These are phyloP conservation scores for Crocidura indochinensis DNA, from an alignment of 2,797 vertebrate species.

Conservation along the genomic window DNA sequence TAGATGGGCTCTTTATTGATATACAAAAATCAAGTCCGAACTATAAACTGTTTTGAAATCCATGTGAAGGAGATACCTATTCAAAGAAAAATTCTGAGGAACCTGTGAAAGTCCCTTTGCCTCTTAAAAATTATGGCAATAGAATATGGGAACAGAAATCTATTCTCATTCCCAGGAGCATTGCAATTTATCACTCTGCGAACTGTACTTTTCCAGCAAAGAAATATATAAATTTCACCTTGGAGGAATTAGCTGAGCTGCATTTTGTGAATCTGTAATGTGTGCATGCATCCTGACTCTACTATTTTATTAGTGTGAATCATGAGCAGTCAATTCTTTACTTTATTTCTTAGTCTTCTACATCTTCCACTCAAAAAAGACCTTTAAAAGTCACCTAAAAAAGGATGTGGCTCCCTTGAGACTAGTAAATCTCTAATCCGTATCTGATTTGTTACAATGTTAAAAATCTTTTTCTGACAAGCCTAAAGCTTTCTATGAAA, in stretches of 20 bases:
- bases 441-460: conserved; percentile 61
- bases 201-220: conserved; percentile 20
- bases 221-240: conserved; percentile 60
- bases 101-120: conserved; percentile 1
- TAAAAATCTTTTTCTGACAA: conserved; percentile 71
- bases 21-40: neutral
- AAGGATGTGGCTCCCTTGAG: conserved; percentile 1
- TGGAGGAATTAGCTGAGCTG: conserved; percentile 64
- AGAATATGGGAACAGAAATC: conserved; percentile 40
- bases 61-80: conserved; percentile 41
- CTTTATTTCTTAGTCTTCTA: conserved; percentile 65
- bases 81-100: conserved; percentile 50
- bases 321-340: conserved; percentile 50
- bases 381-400: conserved; percentile 76
- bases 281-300: conserved; percentile 29
- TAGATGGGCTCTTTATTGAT: neutral
- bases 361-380: conserved; percentile 62
- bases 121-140: conserved; percentile 50
- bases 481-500: conserved; percentile 27
- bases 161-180: conserved; percentile 57
- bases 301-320: conserved; percentile 72
- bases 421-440: conserved; percentile 60
- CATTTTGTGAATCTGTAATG: conserved; percentile 58
- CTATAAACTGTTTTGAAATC: conserved; percentile 56
- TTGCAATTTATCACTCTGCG: conserved; percentile 47